A percentile compares a stretch with the other conserved stretches of the same genome.
These are phyloP conservation scores for Epinephelus awoara DNA, from an alignment of 2,797 vertebrate species.

Conservation along the genomic window DNA sequence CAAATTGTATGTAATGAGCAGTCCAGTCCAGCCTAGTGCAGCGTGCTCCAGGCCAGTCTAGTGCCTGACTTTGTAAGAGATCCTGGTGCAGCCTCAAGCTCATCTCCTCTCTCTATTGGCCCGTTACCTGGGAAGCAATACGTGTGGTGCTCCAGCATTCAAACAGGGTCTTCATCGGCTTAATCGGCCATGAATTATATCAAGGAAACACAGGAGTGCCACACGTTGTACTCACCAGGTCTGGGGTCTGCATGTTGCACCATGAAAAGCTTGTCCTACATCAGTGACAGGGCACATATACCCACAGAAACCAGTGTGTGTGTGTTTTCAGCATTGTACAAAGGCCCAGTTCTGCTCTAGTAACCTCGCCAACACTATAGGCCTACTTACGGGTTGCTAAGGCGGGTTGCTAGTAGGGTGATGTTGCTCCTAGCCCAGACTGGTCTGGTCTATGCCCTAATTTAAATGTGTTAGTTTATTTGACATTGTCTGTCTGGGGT, in stretches of 20 bases:
- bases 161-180: conserved; percentile 87
- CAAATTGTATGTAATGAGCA: conserved; percentile 48
- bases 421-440: conserved; percentile 87
- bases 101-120: conserved; percentile 41
- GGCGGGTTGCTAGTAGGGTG: conserved; percentile 81
- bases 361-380: conserved; percentile 78
- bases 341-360: conserved; percentile 79
- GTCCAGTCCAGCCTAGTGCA: conserved; percentile 76
- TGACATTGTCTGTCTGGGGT: conserved; percentile 87
- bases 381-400: conserved; percentile 79
- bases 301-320: conserved; percentile 81
- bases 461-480: conserved; percentile 86
- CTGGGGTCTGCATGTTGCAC: conserved; percentile 65
- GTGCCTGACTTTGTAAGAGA: conserved; percentile 59
- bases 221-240: conserved; percentile 73
- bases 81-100: conserved; percentile 63
- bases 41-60: conserved; percentile 61
- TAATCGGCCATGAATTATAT: conserved; percentile 83
- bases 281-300: conserved; percentile 68
- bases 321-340: conserved; percentile 72
- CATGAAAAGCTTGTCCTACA: conserved; percentile 50
- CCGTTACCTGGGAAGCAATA: conserved; percentile 72
- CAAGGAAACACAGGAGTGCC: conserved; percentile 80
- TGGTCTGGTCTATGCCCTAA: conserved; percentile 85
- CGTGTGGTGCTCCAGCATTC: conserved; percentile 76